These are phyloP conservation scores for Amiota communis DNA, from an alignment of 2,888 invertebrate species.

Conservation along the genomic window DNA sequence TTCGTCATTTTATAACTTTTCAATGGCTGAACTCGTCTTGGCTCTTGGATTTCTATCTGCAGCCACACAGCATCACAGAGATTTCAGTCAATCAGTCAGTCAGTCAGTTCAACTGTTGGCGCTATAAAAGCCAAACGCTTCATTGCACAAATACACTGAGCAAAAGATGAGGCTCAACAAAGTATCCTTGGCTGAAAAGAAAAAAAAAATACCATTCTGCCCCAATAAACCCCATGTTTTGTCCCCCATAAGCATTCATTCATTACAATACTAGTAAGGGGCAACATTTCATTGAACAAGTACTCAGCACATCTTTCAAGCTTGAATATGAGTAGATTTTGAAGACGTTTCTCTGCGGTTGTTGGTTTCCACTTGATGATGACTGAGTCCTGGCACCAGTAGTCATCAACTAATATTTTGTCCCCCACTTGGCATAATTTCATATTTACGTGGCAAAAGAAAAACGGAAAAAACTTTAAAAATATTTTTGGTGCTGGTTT, in stretches of 20 bases:
- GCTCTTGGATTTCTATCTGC: too few species aligned
- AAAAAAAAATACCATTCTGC: too few species aligned
- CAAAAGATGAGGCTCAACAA: neutral
- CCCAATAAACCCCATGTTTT: too few species aligned
- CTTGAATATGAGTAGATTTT: neutral
- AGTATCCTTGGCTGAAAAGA: slow-evolving; percentile 2
- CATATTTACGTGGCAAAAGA: neutral
- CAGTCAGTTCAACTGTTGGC: slow-evolving; percentile 55
- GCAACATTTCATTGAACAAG: too few species aligned
- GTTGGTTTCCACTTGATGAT: neutral
- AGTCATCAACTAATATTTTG: neutral
- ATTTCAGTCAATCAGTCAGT: too few species aligned
- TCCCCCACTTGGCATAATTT: slow-evolving; percentile 13
- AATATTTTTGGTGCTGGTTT: neutral
- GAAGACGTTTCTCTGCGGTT: neutral
- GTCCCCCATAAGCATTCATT: too few species aligned
- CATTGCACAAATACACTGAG: slow-evolving; percentile 61
- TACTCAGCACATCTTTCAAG: too few species aligned
- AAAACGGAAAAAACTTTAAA: neutral
- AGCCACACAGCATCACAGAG: neutral
- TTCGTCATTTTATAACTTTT: slow-evolving; percentile 5
- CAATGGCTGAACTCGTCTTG: slow-evolving; percentile 4
- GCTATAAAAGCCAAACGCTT: slow-evolving; percentile 63
- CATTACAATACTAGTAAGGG: too few species aligned
- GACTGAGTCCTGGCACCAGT: neutral